phyloP scores from a whole-genome alignment of 2,797 vertebrate species.

The Falco novaeseelandiae region DNA sequence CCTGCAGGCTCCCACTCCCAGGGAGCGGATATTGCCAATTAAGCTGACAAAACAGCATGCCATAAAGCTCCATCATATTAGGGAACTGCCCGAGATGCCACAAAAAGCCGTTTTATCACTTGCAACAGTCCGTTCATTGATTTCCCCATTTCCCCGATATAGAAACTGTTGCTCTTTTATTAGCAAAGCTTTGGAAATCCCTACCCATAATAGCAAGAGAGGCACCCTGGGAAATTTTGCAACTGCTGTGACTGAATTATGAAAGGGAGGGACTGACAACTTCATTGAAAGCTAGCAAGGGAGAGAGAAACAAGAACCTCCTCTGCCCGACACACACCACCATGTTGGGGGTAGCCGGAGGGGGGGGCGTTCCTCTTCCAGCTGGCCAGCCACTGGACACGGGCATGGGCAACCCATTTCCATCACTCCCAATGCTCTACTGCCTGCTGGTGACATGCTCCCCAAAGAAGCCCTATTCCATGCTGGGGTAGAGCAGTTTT shows the following conservation, averaged over 20 bases:
- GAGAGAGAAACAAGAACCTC: neutral
- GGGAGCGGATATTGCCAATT: neutral
- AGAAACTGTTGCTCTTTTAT: slow-evolving; percentile 24
- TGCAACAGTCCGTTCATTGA: slow-evolving; percentile 23
- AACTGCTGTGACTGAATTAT: slow-evolving; percentile 20
- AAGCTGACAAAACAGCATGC: neutral
- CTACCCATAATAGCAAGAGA: neutral
- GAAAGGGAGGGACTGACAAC: neutral
- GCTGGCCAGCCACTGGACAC: neutral
- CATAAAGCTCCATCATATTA: neutral
- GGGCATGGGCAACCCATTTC: neutral
- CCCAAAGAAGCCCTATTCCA: neutral
- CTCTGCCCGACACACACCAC: neutral
- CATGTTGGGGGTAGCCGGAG: accelerated
- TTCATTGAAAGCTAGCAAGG: neutral
- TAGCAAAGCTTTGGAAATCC: slow-evolving; percentile 42
- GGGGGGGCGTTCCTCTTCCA: neutral
- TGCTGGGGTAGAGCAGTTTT: neutral
- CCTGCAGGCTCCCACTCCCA: neutral
- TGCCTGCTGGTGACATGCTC: neutral
- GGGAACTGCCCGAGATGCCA: neutral
- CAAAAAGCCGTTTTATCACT: slow-evolving; percentile 11
- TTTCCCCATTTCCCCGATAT: slow-evolving; percentile 33
- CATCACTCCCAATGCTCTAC: neutral
- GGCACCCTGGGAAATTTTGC: neutral